Evolutionary conservation across 1,140 invertebrate genomes (phyloP).

Genomic region (Odontomachus brunneus): DNA sequence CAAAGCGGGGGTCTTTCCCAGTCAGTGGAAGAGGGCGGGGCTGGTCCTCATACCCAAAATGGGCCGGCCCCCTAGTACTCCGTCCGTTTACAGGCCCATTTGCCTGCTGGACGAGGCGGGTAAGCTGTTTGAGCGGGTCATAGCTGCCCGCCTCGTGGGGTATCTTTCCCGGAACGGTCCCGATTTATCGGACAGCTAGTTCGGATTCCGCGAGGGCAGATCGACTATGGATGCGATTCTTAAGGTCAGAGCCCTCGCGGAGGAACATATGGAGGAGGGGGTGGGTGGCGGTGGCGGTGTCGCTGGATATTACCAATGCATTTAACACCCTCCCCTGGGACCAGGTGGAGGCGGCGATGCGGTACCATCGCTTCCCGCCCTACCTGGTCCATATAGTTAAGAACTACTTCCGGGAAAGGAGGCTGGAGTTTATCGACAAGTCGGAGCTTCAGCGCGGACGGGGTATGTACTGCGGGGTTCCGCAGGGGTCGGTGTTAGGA

Average conservation of each 20-base stretch:
- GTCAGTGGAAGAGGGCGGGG: too few relatives aligned
- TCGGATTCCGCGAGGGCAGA: background rate
- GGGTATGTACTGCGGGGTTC: background rate
- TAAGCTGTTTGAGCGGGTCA: background rate
- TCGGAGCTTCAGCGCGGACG: background rate
- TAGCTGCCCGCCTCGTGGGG: background rate
- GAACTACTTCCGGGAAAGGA: background rate
- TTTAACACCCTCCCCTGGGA: conserved; percentile 8
- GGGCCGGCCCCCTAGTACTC: too few relatives aligned
- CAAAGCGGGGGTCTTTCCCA: too few relatives aligned
- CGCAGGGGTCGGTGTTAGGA: conserved; percentile 11
- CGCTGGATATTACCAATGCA: background rate
- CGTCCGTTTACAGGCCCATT: too few relatives aligned
- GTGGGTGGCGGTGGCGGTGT: background rate
- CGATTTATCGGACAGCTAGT: background rate
- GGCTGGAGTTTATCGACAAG: too few relatives aligned
- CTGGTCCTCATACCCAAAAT: too few relatives aligned
- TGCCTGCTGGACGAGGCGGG: too few relatives aligned
- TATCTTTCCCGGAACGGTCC: background rate
- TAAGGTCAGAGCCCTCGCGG: background rate
- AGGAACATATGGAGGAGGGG: background rate
- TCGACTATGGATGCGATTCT: background rate
- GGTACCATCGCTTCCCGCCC: background rate
- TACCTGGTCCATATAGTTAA: background rate
- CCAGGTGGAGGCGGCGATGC: background rate